Conservation (phyloP, 2,113 vertebrate genomes). For the Montifringilla adamsi region DNA sequence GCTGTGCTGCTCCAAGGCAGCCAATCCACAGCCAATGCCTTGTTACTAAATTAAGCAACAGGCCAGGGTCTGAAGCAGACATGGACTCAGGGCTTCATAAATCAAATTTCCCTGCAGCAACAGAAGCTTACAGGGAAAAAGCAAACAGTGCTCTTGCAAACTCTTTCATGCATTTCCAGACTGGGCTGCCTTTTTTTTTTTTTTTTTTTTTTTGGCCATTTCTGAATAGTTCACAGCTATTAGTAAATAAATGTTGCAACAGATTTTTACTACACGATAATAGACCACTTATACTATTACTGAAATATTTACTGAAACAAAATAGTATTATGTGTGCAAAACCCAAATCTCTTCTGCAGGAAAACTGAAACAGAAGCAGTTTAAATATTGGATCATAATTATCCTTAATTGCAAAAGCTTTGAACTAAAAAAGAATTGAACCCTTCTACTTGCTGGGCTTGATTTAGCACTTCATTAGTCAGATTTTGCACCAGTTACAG, state of each 20-base stretch:
- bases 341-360: conserved; percentile 18
- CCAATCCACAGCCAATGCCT: conserved; percentile 27
- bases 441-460: conserved; percentile 29
- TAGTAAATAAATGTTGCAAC: conserved; percentile 24
- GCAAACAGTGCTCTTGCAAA: conserved; percentile 38
- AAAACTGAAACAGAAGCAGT: conserved; percentile 29
- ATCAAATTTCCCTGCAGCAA: conserved; percentile 59
- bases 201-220: neutral
- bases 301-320: conserved; percentile 37
- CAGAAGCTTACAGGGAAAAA: conserved; percentile 24
- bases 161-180: conserved; percentile 40
- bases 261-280: conserved; percentile 21
- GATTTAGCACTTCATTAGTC: conserved; percentile 51
- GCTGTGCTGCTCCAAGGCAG: conserved; percentile 7
- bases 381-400: conserved; percentile 9
- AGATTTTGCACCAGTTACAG: conserved; percentile 39
- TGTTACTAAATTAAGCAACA: conserved; percentile 66
- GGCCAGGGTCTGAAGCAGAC: conserved; percentile 44
- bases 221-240: neutral
- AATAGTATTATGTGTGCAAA: conserved; percentile 9
- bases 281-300: conserved; percentile 1
- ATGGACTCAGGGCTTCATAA: conserved; percentile 52
- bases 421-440: conserved; percentile 41
- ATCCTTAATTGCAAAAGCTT: conserved; percentile 28
- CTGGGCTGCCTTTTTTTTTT: neutral